Evolutionary conservation across 2,797 vertebrate genomes (phyloP).

Genomic region (Saxicola maurus): DNA sequence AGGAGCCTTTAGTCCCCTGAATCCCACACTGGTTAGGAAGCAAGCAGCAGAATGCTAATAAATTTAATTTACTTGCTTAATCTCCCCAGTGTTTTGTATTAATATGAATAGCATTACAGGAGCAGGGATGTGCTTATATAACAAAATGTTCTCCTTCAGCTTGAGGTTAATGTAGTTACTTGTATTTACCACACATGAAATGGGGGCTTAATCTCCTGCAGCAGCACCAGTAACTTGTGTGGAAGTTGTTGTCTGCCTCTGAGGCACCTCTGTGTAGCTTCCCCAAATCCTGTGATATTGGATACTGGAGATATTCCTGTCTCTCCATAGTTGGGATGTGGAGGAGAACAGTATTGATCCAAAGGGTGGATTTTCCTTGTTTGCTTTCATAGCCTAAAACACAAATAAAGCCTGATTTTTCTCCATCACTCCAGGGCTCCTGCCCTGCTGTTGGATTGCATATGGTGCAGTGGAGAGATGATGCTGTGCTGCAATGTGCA

Average conservation of each 20-base stretch:
- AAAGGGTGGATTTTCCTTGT: not conserved
- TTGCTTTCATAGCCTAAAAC: not conserved
- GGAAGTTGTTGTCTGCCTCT: not conserved
- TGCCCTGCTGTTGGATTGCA: not conserved
- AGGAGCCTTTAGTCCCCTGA: not conserved
- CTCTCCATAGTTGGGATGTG: not conserved
- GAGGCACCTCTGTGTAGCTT: not conserved
- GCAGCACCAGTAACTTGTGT: not conserved
- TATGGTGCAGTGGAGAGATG: not conserved
- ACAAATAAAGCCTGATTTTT: not conserved
- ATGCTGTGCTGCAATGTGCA: not conserved
- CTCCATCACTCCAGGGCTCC: not conserved
- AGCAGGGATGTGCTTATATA: slow-evolving; percentile 12
- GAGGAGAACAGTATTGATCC: not conserved
- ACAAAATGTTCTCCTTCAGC: slow-evolving; percentile 27
- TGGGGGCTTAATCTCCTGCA: not conserved
- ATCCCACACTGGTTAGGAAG: not conserved
- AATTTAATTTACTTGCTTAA: slow-evolving; percentile 37
- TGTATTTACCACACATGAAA: not conserved
- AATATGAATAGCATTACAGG: slow-evolving; percentile 8
- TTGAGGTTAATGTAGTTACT: slow-evolving; percentile 30
- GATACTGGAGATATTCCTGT: not conserved
- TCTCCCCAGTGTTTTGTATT: slow-evolving; percentile 22
- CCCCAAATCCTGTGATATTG: not conserved
- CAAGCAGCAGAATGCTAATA: slow-evolving; percentile 16